Percentiles rank a stretch among this genome's conserved stretches.
These are phyloP conservation scores for Amiota minor DNA, from an alignment of 2,888 invertebrate species.

Conservation along the genomic window DNA sequence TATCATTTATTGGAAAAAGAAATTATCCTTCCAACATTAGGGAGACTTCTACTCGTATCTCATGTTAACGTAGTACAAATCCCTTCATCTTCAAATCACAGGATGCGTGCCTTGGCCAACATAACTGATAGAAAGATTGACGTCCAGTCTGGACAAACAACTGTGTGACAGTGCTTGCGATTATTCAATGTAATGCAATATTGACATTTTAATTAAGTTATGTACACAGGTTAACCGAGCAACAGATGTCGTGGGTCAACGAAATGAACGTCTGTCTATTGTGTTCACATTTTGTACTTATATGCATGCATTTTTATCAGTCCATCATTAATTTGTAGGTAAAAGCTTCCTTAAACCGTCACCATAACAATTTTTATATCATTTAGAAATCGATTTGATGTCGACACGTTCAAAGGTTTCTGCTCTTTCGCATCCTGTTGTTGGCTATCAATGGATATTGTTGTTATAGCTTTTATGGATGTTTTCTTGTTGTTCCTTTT, in stretches of 20 bases:
- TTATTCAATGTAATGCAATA: slow-evolving; percentile 6
- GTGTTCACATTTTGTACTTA: neutral
- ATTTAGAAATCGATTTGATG: slow-evolving; percentile 15
- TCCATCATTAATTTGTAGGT: no score
- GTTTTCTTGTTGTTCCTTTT: neutral
- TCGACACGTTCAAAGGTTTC: neutral
- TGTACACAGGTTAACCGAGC: neutral
- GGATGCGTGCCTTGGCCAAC: no score
- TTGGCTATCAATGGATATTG: neutral
- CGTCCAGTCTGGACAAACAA: no score
- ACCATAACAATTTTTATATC: neutral
- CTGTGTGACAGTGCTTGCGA: neutral
- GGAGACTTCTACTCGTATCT: no score
- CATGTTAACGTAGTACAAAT: no score
- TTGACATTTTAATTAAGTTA: slow-evolving; percentile 19
- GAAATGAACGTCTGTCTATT: neutral
- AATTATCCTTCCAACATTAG: no score
- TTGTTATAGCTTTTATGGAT: neutral
- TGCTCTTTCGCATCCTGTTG: neutral
- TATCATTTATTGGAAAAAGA: no score
- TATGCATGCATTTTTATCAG: no score
- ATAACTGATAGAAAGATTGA: no score
- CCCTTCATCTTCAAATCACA: no score
- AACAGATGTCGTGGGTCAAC: slow-evolving; percentile 1
- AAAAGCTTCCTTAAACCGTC: no score